Evolutionary conservation across 1,140 invertebrate species (phyloP).

Genomic region (Meteorus sp.): DNA sequence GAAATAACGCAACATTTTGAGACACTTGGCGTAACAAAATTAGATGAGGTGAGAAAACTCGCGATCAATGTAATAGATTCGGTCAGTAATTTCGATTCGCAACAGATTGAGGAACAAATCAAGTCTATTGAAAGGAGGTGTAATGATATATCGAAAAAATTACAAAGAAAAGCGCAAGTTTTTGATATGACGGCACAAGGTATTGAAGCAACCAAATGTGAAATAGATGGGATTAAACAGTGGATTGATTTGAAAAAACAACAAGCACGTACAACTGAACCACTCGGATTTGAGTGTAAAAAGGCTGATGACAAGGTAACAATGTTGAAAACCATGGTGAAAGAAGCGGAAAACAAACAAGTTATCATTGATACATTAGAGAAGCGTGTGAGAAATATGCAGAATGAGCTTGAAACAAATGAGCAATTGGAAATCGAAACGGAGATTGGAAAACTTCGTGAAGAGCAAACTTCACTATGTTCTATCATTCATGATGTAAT

Average conservation of each 20-base stretch:
- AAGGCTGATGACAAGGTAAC: conserved; percentile 73
- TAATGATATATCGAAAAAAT: conserved; percentile 79
- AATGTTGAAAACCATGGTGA: conserved; percentile 72
- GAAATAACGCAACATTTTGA: conserved; percentile 73
- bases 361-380: conserved; percentile 79
- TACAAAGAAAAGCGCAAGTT: conserved; percentile 80
- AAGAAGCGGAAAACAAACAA: conserved; percentile 84
- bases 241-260: conserved; percentile 80
- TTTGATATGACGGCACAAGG: conserved; percentile 79
- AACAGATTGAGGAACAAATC: conserved; percentile 86
- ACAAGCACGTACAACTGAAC: conserved; percentile 67
- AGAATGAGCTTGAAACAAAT: conserved; percentile 79
- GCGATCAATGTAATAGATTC: conserved; percentile 74
- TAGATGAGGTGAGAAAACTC: conserved; percentile 69
- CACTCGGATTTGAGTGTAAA: conserved; percentile 75
- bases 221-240: conserved; percentile 73
- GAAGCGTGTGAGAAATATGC: conserved; percentile 80
- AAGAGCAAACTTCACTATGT: conserved; percentile 73
- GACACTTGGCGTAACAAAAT: conserved; percentile 66
- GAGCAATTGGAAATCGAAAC: conserved; percentile 75
- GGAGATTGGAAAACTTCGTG: conserved; percentile 65
- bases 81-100: conserved; percentile 83
- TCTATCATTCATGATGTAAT: conserved; percentile 74
- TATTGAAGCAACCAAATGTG: conserved; percentile 73
- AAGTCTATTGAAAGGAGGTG: conserved; percentile 81